These are phyloP conservation scores for Pemphigus obesinymphae DNA, from an alignment of 1,140 invertebrate species.

Conservation along the genomic window DNA sequence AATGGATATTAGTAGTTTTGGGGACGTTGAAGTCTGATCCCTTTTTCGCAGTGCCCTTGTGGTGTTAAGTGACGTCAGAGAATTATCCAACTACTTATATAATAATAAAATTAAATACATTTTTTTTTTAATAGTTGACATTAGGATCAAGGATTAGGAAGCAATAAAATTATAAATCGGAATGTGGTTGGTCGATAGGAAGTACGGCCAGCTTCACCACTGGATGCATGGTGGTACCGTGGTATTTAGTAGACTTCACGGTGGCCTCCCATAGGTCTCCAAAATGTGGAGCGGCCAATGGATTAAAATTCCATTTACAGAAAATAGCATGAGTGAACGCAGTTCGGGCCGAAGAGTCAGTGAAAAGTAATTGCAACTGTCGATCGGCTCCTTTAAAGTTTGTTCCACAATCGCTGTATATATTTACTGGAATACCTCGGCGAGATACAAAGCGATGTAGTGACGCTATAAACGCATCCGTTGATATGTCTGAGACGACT, in stretches of 20 bases:
- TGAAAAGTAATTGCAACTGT: accelerated
- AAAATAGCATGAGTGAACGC: neutral
- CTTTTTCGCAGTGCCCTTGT: no score
- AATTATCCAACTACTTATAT: no score
- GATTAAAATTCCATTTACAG: slow-evolving; percentile 11
- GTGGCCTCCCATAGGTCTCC: slow-evolving; percentile 43
- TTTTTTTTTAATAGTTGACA: no score
- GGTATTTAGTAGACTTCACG: slow-evolving; percentile 48
- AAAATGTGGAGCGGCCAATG: slow-evolving; percentile 13
- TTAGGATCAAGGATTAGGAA: no score
- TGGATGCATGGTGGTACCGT: no score
- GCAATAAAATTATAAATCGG: no score
- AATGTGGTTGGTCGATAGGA: no score
- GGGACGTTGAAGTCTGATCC: no score
- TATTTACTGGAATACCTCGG: neutral
- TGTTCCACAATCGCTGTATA: neutral
- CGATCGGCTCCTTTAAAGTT: neutral
- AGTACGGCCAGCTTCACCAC: no score
- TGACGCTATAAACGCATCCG: neutral
- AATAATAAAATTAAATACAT: no score
- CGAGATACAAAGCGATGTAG: neutral
- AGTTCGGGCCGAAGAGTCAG: neutral
- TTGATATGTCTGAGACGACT: neutral
- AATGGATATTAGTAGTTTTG: no score
- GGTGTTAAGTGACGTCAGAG: no score